Evolutionary conservation across 2,797 vertebrate species (phyloP).

Genomic region (Limnodromus scolopaceus): DNA sequence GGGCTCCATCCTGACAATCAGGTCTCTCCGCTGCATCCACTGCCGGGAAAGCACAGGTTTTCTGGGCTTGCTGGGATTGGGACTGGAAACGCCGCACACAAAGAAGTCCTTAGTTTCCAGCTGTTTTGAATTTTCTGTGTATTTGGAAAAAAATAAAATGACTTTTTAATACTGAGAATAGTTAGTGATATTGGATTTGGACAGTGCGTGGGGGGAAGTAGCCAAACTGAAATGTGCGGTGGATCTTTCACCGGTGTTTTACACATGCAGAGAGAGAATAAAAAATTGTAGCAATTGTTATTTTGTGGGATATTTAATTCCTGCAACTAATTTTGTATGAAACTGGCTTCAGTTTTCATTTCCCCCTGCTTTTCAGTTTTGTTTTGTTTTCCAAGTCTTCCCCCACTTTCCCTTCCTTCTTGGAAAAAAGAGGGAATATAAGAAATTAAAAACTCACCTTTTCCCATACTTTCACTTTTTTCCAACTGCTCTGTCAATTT

Average conservation of each 20-base stretch:
- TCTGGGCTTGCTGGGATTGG: background rate
- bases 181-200: background rate
- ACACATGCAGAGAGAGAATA: background rate
- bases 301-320: background rate
- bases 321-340: background rate
- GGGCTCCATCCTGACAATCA: fast-evolving
- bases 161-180: background rate
- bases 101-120: background rate
- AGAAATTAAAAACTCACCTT: background rate
- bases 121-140: background rate
- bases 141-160: background rate
- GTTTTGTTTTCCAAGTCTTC: background rate
- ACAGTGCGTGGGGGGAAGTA: fast-evolving
- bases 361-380: background rate
- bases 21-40: background rate
- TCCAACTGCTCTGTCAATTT: background rate
- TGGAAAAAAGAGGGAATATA: background rate
- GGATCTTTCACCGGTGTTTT: background rate
- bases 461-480: background rate
- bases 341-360: background rate
- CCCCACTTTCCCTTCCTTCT: background rate
- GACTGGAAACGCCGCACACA: background rate
- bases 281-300: background rate
- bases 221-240: background rate
- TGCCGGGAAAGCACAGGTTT: background rate